phyloP scores from a whole-genome alignment of 23 tunicate species.

The Styela clava region DNA sequence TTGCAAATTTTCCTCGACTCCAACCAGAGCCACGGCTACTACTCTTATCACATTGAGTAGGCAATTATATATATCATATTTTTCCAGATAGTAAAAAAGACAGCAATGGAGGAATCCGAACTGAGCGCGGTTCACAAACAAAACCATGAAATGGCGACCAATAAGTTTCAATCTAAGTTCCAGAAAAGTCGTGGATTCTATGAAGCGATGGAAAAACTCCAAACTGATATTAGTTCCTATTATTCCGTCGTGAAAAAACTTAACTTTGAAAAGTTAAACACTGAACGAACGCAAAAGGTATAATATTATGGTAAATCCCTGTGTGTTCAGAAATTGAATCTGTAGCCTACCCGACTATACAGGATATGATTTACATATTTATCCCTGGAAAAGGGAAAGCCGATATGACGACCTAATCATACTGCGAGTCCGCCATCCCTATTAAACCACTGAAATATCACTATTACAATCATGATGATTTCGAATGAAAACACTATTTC shows the following conservation, averaged over 20 bases:
- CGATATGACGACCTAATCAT: too few relatives aligned
- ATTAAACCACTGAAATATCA: too few relatives aligned
- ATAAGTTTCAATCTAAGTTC: neutral
- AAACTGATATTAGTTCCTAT: neutral
- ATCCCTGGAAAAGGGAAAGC: too few relatives aligned
- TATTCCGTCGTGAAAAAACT: neutral
- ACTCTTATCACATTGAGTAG: too few relatives aligned
- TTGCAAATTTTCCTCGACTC: too few relatives aligned
- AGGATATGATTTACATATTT: too few relatives aligned
- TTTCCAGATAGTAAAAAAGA: neutral
- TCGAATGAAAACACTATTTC: too few relatives aligned
- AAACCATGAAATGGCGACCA: neutral
- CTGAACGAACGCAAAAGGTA: neutral
- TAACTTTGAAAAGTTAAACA: neutral
- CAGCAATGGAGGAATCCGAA: neutral
- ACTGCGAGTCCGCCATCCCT: too few relatives aligned
- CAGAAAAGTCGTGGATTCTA: neutral
- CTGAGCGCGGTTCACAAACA: neutral
- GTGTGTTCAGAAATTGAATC: neutral
- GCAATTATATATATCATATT: too few relatives aligned
- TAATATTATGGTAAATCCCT: neutral
- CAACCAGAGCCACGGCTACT: too few relatives aligned
- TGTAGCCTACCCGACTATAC: too few relatives aligned
- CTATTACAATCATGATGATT: too few relatives aligned
- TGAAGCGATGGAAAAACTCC: neutral